These are phyloP conservation scores for Rhegmatorhina hoffmannsi DNA, from an alignment of 2,113 vertebrate species.

Conservation along the genomic window DNA sequence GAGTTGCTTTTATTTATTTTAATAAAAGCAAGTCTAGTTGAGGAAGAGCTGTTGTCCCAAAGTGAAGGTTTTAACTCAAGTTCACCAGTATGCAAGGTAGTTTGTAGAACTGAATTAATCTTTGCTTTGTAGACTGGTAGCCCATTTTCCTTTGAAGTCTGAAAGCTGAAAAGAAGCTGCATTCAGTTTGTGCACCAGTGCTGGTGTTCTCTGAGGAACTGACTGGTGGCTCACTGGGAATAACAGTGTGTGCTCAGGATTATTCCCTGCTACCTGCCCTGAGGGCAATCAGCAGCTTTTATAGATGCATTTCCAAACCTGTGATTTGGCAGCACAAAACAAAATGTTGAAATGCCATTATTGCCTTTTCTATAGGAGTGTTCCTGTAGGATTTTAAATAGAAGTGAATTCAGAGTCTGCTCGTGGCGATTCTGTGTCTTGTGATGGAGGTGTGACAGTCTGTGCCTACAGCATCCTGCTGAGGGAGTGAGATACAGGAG, in stretches of 20 bases:
- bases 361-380: neutral
- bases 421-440: neutral
- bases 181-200: neutral
- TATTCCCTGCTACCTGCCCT: neutral
- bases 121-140: neutral
- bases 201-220: neutral
- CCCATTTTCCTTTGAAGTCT: neutral
- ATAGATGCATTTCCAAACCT: neutral
- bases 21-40: neutral
- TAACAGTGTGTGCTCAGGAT: neutral
- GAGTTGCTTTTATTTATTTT: conserved; percentile 15
- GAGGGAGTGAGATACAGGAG: neutral
- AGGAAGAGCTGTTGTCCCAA: neutral
- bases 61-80: neutral
- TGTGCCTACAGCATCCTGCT: neutral
- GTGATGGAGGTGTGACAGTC: neutral
- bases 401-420: neutral
- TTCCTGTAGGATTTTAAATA: neutral
- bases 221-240: neutral
- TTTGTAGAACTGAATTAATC: neutral
- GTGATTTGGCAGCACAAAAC: neutral
- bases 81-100: neutral
- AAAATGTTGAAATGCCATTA: neutral
- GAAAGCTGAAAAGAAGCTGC: neutral
- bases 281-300: neutral